A percentile compares a stretch with the other conserved stretches of the same genome.
phyloP scores from a whole-genome alignment of 2,113 vertebrate species.

The Donacobius atricapilla region DNA sequence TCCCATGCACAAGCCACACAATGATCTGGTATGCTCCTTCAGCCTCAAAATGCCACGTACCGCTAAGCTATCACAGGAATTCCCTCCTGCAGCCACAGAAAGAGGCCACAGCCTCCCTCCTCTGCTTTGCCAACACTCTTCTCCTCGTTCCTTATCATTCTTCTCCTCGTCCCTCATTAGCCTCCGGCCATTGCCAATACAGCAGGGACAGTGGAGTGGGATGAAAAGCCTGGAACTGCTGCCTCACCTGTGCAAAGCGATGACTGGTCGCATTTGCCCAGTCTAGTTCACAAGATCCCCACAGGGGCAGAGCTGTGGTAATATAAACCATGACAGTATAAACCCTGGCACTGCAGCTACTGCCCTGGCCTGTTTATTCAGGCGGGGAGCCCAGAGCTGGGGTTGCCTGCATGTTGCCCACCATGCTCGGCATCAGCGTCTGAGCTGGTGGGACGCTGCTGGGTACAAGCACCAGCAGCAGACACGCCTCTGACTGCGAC shows the following conservation, averaged over 20 bases:
- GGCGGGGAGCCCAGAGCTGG: not conserved
- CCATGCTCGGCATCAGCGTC: rapidly evolving
- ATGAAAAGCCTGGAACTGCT: not conserved
- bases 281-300: not conserved
- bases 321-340: not conserved
- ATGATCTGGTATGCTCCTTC: not conserved
- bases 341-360: not conserved
- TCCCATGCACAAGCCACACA: rapidly evolving
- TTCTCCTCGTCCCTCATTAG: not conserved
- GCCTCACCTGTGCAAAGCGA: not conserved
- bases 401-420: not conserved
- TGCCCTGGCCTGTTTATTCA: not conserved
- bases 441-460: not conserved
- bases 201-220: not conserved
- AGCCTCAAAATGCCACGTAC: not conserved
- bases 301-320: not conserved
- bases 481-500: rapidly evolving
- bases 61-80: not conserved
- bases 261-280: not conserved
- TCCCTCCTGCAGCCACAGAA: not conserved
- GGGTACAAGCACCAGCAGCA: not conserved
- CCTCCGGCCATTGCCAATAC: not conserved
- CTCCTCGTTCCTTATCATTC: too few species aligned
- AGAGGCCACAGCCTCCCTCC: not conserved
- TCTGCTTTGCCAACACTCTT: not conserved